Conservation (phyloP, 1,140 invertebrate species). For the Marisa cornuarietis region DNA sequence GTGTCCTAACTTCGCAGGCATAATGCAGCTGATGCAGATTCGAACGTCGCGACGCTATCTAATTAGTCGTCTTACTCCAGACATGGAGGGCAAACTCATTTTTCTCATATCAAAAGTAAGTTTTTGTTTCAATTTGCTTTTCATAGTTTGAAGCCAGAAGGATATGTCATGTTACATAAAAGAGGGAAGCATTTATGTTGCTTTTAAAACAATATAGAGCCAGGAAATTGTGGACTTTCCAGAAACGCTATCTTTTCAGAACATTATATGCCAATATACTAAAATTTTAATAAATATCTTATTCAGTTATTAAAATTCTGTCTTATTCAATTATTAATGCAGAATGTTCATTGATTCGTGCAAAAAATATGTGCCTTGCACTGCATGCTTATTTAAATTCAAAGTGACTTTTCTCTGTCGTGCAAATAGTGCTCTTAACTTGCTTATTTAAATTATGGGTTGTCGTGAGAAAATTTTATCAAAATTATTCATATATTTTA, state of each 20-base stretch:
- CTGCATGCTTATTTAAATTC: no score
- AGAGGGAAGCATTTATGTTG: background rate
- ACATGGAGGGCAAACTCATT: constrained; percentile 95
- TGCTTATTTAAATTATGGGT: background rate
- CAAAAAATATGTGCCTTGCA: no score
- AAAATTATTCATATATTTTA: background rate
- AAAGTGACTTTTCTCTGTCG: no score
- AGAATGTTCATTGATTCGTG: no score
- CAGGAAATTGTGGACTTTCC: no score
- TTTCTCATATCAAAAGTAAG: constrained; percentile 89
- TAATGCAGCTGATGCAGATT: constrained; percentile 86
- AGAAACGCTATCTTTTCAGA: no score
- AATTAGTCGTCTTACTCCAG: constrained; percentile 90
- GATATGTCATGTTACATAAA: background rate
- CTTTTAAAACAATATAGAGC: background rate
- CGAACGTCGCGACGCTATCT: constrained; percentile 91
- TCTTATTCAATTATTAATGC: no score
- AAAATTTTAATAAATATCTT: no score
- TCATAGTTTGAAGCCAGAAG: background rate
- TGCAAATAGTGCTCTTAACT: no score
- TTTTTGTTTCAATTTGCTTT: constrained; percentile 5
- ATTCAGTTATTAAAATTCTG: no score
- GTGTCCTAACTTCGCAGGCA: constrained; percentile 83
- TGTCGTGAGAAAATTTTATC: background rate
- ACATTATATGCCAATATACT: no score